These are phyloP conservation scores for Lasioglossum vierecki DNA, from an alignment of 2,888 invertebrate species.

Conservation along the genomic window DNA sequence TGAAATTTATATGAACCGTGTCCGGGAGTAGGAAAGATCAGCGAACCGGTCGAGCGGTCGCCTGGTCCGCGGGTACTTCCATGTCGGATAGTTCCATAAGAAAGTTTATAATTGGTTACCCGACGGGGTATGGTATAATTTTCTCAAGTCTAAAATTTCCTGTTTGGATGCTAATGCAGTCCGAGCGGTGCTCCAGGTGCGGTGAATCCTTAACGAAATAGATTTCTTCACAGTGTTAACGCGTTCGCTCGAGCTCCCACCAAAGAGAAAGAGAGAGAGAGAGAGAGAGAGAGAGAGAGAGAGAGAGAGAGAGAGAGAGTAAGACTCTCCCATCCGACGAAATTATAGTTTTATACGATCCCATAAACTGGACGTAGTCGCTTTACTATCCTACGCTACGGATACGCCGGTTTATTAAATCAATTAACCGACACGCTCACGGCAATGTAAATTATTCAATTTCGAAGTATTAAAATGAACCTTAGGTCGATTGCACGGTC, in stretches of 20 bases:
- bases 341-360: not conserved
- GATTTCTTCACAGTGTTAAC: conserved; percentile 11
- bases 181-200: conserved; percentile 19
- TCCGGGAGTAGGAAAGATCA: conserved; percentile 7
- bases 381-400: not conserved
- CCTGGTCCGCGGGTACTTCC: not conserved
- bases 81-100: conserved; percentile 5
- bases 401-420: not conserved
- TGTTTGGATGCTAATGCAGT: conserved; percentile 34
- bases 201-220: conserved; percentile 31
- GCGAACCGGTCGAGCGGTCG: conserved; percentile 5
- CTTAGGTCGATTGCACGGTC: not conserved
- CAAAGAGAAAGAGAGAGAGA: not conserved
- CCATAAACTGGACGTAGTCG: not conserved
- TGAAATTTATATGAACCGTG: conserved; percentile 16
- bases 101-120: conserved; percentile 32
- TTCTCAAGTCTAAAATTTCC: conserved; percentile 12
- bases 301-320: not conserved
- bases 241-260: not conserved
- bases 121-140: conserved; percentile 5
- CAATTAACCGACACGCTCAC: not conserved
- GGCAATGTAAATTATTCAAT: conserved; percentile 3
- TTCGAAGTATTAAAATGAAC: not conserved
- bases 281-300: not conserved
- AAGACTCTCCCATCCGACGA: not conserved